A percentile compares a stretch with the other conserved stretches of the same genome.
These are phyloP conservation scores for Antitype chi DNA, from an alignment of 2,888 invertebrate species.

Conservation along the genomic window DNA sequence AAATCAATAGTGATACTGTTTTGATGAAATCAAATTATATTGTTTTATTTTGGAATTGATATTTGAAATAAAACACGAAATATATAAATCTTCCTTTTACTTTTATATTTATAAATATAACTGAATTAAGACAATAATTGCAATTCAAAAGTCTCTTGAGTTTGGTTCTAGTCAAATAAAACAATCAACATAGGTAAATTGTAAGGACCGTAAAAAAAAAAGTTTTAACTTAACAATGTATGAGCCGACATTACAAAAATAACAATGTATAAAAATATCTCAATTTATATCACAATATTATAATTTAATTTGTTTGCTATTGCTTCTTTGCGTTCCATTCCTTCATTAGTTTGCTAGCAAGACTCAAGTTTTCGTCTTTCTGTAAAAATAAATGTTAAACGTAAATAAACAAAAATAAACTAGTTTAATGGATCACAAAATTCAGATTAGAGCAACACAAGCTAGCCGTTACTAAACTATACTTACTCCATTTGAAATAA, in stretches of 20 bases:
- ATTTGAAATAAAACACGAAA: constrained; percentile 45
- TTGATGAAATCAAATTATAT: constrained; percentile 60
- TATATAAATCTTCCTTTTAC: not conserved
- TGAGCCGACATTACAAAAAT: constrained; percentile 4
- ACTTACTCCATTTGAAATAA: no score
- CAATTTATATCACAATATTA: constrained; percentile 35
- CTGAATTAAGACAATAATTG: constrained; percentile 24
- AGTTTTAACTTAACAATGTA: not conserved
- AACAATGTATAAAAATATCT: constrained; percentile 51
- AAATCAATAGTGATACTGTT: constrained; percentile 66
- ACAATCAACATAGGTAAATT: constrained; percentile 14
- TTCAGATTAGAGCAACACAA: no score
- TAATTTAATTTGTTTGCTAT: not conserved
- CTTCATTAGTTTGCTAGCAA: constrained; percentile 92
- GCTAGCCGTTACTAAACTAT: no score
- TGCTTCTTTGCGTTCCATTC: constrained; percentile 89
- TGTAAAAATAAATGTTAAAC: constrained; percentile 79
- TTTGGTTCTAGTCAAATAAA: constrained; percentile 24
- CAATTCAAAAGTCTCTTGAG: not conserved
- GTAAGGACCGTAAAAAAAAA: not conserved
- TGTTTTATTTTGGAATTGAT: constrained; percentile 33
- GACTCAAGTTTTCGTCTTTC: constrained; percentile 93
- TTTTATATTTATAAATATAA: constrained; percentile 27
- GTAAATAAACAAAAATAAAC: not conserved
- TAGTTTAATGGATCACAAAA: no score